These are phyloP conservation scores for Steatocranus sp. DNA, from an alignment of 2,797 vertebrate genomes.

Conservation along the genomic window DNA sequence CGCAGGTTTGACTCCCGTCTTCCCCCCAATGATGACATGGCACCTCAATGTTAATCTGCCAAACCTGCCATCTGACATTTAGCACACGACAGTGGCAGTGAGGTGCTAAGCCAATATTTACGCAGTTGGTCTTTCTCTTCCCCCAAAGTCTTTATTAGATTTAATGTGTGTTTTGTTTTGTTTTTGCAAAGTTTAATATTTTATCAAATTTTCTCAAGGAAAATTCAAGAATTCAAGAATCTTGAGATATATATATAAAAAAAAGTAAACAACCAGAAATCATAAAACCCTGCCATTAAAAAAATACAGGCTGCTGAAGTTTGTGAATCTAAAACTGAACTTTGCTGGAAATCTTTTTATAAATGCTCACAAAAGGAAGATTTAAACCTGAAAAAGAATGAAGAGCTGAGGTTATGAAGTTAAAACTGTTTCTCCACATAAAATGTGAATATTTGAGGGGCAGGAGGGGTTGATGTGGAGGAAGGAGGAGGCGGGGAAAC, in stretches of 20 bases:
- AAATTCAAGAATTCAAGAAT: background rate
- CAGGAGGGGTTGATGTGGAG: background rate
- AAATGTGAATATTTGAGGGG: background rate
- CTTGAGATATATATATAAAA: background rate
- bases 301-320: background rate
- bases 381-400: background rate
- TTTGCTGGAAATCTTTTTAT: background rate
- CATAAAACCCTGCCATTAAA: background rate
- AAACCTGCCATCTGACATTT: slow-evolving; percentile 32
- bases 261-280: background rate
- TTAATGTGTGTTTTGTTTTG: background rate
- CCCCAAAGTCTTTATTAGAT: background rate
- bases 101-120: background rate
- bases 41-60: slow-evolving; percentile 21
- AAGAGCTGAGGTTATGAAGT: background rate
- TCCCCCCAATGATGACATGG: background rate
- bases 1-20: background rate
- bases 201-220: background rate
- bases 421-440: background rate
- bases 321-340: background rate
- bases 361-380: background rate
- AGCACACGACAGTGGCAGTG: background rate
- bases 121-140: background rate
- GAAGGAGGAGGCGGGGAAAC: background rate
- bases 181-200: background rate